phyloP scores from a whole-genome alignment of 2,797 vertebrate species.

The Anabas testudineus region DNA sequence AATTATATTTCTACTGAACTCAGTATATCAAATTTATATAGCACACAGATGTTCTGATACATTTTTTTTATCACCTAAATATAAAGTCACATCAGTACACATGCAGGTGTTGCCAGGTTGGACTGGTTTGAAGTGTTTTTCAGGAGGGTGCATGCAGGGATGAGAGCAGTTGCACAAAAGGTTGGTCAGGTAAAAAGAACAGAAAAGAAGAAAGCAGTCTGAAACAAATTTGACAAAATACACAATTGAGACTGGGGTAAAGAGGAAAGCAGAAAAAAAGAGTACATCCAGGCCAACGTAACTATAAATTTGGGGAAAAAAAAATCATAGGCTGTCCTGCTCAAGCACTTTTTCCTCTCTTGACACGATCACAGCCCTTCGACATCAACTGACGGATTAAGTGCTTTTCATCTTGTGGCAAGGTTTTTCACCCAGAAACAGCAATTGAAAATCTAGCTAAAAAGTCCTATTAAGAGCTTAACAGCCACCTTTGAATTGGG shows the following conservation, averaged over 20 bases:
- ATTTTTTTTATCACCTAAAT: too few relatives aligned
- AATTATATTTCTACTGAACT: neutral
- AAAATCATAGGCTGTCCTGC: conserved; percentile 45
- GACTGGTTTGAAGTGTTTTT: conserved; percentile 33
- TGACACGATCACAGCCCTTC: conserved; percentile 60
- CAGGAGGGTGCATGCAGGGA: conserved; percentile 37
- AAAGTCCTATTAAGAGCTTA: conserved; percentile 76
- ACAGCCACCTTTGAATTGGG: conserved; percentile 68
- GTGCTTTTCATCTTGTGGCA: conserved; percentile 77
- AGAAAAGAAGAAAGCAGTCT: neutral
- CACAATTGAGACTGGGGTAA: conserved; percentile 3
- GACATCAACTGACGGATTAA: conserved; percentile 82
- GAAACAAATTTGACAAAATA: conserved; percentile 20
- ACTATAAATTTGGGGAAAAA: conserved; percentile 15
- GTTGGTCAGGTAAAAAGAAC: conserved; percentile 41
- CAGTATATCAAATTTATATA: neutral
- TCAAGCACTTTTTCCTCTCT: conserved; percentile 56
- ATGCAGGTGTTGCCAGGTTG: conserved; percentile 48
- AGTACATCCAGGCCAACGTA: conserved; percentile 17
- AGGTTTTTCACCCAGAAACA: conserved; percentile 59
- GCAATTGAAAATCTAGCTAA: conserved; percentile 71
- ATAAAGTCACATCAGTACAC: too few relatives aligned
- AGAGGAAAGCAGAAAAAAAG: neutral
- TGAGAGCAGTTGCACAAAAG: conserved; percentile 19
- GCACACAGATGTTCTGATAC: neutral